phyloP scores from a whole-genome alignment of 2,113 vertebrate genomes.

The Microcebus tavaratra region DNA sequence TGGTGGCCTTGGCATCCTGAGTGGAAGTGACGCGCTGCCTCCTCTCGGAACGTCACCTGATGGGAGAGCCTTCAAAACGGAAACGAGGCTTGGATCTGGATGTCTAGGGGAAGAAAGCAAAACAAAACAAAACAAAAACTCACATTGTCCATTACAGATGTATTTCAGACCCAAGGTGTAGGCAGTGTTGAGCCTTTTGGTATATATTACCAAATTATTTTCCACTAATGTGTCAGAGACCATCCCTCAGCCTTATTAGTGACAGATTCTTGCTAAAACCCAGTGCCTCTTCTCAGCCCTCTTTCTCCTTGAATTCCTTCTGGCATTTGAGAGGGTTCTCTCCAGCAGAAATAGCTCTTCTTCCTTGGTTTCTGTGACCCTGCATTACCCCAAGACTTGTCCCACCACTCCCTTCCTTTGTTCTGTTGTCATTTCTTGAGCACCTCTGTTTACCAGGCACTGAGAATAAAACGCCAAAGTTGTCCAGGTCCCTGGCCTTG shows the following conservation, averaged over 20 bases:
- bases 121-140: background rate
- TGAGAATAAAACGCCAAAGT: background rate
- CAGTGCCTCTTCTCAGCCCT: background rate
- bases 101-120: background rate
- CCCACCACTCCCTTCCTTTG: background rate
- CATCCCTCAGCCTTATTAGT: too few relatives aligned
- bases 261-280: background rate
- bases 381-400: background rate
- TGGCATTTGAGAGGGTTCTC: background rate
- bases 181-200: background rate
- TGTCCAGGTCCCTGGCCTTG: background rate
- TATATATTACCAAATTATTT: background rate
- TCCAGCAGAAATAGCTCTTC: background rate
- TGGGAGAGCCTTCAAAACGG: background rate
- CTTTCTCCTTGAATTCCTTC: background rate
- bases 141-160: background rate
- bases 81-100: background rate
- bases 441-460: background rate
- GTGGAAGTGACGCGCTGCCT: background rate
- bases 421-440: background rate
- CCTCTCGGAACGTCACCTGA: background rate
- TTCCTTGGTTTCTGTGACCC: background rate
- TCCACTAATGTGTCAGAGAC: background rate
- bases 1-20: fast-evolving
- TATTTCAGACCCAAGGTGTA: background rate